Percentiles rank a stretch among this genome's conserved stretches.
phyloP scores from a whole-genome alignment of 2,888 invertebrate genomes.

The Plagodis pulveraria region DNA sequence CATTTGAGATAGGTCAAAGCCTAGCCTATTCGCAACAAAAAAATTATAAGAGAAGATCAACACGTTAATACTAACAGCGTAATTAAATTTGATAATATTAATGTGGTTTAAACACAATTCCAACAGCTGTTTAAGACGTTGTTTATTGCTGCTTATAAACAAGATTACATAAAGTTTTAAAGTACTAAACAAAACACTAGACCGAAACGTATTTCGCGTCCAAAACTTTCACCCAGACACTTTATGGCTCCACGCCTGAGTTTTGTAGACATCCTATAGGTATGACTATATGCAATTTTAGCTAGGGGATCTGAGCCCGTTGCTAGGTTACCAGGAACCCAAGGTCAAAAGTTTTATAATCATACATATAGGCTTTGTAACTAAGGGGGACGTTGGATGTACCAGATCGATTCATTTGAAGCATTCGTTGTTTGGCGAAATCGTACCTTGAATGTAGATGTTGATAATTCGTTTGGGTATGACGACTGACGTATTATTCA shows the following conservation, averaged over 20 bases:
- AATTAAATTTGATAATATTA: too few species aligned
- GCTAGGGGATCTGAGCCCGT: slow-evolving; percentile 77
- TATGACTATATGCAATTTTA: slow-evolving; percentile 77
- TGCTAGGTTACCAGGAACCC: slow-evolving; percentile 80
- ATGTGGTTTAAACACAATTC: background rate
- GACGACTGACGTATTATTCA: slow-evolving; percentile 16
- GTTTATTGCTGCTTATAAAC: background rate
- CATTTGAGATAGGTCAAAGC: too few species aligned
- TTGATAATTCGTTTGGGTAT: slow-evolving; percentile 27
- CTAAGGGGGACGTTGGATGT: slow-evolving; percentile 56
- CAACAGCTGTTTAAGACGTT: background rate
- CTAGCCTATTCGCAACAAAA: too few species aligned
- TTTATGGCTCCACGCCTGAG: slow-evolving; percentile 61
- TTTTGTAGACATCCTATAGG: slow-evolving; percentile 71
- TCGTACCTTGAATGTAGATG: slow-evolving; percentile 34
- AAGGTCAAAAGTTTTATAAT: slow-evolving; percentile 78
- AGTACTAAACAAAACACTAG: slow-evolving; percentile 18
- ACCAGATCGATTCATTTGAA: slow-evolving; percentile 57
- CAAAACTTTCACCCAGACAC: slow-evolving; percentile 27
- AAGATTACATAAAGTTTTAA: slow-evolving; percentile 2
- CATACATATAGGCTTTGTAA: slow-evolving; percentile 61
- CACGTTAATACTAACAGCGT: too few species aligned
- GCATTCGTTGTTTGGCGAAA: slow-evolving; percentile 42
- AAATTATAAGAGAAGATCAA: too few species aligned
- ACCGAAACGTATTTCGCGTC: slow-evolving; percentile 28